Conservation (phyloP, 2,113 vertebrate species). For the Phaethon lepturus region DNA sequence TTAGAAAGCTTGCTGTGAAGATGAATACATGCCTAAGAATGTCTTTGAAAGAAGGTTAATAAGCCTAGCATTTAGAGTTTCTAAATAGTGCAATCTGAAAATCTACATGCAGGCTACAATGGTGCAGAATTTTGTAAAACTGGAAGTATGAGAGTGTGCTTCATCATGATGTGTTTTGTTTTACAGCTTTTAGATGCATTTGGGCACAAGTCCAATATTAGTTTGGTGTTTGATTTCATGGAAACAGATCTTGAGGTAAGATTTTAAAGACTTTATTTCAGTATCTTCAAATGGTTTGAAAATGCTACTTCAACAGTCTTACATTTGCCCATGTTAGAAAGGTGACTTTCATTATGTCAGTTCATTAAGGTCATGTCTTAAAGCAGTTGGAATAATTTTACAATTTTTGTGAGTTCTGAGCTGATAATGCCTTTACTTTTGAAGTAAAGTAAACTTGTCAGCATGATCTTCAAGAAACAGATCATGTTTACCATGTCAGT, state of each 20-base stretch:
- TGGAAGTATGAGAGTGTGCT: background rate
- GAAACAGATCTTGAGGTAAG: conserved; percentile 97
- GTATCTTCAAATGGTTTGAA: background rate
- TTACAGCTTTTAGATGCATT: conserved; percentile 95
- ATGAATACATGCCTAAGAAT: background rate
- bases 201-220: conserved; percentile 99
- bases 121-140: background rate
- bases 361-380: background rate
- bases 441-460: background rate
- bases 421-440: background rate
- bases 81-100: background rate
- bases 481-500: background rate
- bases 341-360: background rate
- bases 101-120: background rate
- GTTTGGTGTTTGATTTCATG: conserved; percentile 99
- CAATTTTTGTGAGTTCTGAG: background rate
- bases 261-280: background rate
- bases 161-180: background rate
- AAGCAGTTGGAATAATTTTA: background rate
- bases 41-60: background rate
- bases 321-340: background rate
- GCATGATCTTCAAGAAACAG: background rate
- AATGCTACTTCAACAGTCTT: background rate
- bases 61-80: background rate
- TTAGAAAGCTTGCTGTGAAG: background rate